phyloP scores from a whole-genome alignment of 1,140 invertebrate genomes.

The Lordiphosa stackelbergi region DNA sequence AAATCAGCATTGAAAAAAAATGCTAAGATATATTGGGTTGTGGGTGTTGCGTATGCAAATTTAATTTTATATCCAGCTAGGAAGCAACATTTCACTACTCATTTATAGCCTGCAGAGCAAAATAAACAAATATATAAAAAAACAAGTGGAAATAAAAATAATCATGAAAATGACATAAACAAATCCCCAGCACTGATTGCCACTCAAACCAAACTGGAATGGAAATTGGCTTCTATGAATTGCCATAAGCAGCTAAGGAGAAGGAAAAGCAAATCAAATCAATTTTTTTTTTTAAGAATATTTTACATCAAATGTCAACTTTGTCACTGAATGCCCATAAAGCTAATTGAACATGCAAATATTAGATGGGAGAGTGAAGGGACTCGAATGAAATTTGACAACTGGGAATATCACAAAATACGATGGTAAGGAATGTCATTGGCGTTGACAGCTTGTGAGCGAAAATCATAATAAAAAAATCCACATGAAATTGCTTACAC shows the following conservation, averaged over 20 bases:
- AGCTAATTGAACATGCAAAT: constrained; percentile 22
- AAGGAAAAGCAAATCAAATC: constrained; percentile 19
- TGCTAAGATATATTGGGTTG: constrained; percentile 4
- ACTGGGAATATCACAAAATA: no score
- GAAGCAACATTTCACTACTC: constrained; percentile 29
- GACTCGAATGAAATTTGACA: neutral
- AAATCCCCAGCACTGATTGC: constrained; percentile 51
- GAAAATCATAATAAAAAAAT: no score
- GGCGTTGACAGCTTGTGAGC: no score
- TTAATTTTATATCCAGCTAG: constrained; percentile 27
- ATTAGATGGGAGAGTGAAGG: neutral
- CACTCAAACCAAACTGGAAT: constrained; percentile 44
- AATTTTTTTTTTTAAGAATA: neutral
- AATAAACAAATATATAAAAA: constrained; percentile 49
- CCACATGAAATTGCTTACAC: no score
- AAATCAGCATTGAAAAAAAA: constrained; percentile 15
- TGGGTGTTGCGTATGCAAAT: constrained; percentile 45
- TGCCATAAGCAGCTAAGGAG: constrained; percentile 46
- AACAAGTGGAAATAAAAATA: constrained; percentile 47
- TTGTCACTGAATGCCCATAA: constrained; percentile 9
- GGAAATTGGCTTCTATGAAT: constrained; percentile 56
- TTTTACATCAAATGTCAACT: constrained; percentile 14
- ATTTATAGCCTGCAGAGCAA: constrained; percentile 28
- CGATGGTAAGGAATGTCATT: no score
- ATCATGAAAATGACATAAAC: constrained; percentile 55